Evolutionary conservation across 1,140 invertebrate species (phyloP).

Genomic region (Ditylenchus dipsaci): DNA sequence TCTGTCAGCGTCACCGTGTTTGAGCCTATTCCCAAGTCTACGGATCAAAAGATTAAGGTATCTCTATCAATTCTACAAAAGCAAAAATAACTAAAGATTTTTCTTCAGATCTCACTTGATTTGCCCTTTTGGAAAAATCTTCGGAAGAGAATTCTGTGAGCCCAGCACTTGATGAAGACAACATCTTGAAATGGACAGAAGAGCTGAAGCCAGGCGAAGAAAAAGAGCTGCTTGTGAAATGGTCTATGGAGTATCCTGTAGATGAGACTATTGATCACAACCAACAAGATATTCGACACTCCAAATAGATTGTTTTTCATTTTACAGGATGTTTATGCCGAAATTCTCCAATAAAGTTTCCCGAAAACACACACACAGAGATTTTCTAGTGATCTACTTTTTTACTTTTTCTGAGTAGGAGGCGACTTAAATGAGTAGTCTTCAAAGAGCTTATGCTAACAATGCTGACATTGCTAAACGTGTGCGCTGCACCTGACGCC

Average conservation of each 20-base stretch:
- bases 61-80: no score
- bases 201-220: constrained; percentile 41
- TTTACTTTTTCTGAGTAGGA: no score
- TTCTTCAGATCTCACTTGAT: neutral
- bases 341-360: no score
- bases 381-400: no score
- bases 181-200: constrained; percentile 60
- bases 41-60: constrained; percentile 61
- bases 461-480: no score
- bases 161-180: constrained; percentile 37
- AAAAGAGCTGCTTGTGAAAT: constrained; percentile 40
- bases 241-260: constrained; percentile 12
- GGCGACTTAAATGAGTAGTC: no score
- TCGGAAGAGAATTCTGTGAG: neutral
- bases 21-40: constrained; percentile 58
- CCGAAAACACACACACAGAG: no score
- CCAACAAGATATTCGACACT: no score
- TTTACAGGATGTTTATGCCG: no score
- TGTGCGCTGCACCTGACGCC: no score
- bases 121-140: constrained; percentile 2
- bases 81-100: neutral
- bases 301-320: no score
- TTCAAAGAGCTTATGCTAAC: no score
- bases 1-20: constrained; percentile 50
- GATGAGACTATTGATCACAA: constrained; percentile 13